Conservation (phyloP, 2,888 invertebrate species). For the Sminthurinus aureus region DNA sequence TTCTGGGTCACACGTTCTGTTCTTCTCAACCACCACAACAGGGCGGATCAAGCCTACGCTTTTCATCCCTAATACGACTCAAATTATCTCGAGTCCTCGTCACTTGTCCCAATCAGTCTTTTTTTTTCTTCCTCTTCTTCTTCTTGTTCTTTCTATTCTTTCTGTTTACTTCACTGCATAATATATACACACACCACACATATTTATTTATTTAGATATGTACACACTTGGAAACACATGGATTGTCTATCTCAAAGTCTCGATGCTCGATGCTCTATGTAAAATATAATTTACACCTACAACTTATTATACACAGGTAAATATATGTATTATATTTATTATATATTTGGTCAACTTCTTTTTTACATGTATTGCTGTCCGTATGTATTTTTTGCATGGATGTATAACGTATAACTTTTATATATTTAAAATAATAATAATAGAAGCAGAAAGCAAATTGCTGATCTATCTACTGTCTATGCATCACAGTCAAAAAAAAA, state of each 20-base stretch:
- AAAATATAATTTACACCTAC: neutral
- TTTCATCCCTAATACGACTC: slow-evolving; percentile 58
- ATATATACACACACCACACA: slow-evolving; percentile 9
- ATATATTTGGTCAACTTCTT: neutral
- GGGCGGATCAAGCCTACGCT: slow-evolving; percentile 59
- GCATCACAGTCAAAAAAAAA: neutral
- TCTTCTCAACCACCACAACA: slow-evolving; percentile 32
- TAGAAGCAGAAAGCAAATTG: neutral
- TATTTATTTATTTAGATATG: neutral
- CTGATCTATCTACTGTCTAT: neutral
- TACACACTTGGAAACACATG: neutral
- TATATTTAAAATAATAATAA: neutral
- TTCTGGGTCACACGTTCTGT: slow-evolving; percentile 58
- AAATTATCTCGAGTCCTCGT: slow-evolving; percentile 53
- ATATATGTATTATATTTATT: neutral
- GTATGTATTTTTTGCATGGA: neutral
- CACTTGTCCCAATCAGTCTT: slow-evolving; percentile 22
- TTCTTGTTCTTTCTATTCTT: neutral
- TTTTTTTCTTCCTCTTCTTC: neutral
- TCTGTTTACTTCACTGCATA: neutral
- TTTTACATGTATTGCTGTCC: neutral
- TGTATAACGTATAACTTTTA: too few relatives aligned
- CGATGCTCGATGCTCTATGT: neutral
- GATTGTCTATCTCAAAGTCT: neutral
- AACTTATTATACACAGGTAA: neutral